These are phyloP conservation scores for Bhutanitis thaidina DNA, from an alignment of 2,888 invertebrate species.

Conservation along the genomic window DNA sequence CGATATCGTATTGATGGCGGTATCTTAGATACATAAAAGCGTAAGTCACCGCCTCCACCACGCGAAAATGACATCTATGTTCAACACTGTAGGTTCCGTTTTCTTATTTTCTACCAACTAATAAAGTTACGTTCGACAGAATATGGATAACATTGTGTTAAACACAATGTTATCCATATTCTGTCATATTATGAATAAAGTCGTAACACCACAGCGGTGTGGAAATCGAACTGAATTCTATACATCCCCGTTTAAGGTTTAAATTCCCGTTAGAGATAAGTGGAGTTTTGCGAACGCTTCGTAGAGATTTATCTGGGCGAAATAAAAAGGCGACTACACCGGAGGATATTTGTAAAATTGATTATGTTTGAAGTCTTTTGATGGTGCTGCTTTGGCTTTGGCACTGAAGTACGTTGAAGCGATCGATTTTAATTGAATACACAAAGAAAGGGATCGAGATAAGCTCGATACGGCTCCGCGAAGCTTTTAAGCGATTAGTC, in stretches of 20 bases:
- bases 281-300: constrained; percentile 25
- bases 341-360: constrained; percentile 74
- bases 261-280: constrained; percentile 32
- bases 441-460: constrained; percentile 39
- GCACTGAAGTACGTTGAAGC: constrained; percentile 41
- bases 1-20: constrained; percentile 68
- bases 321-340: constrained; percentile 54
- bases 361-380: constrained; percentile 74
- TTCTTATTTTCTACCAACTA: constrained; percentile 29
- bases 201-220: neutral
- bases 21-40: constrained; percentile 30
- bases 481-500: constrained; percentile 53
- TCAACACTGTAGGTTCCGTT: constrained; percentile 19
- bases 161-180: constrained; percentile 67
- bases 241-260: fast-evolving
- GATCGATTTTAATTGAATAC: constrained; percentile 73
- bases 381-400: constrained; percentile 46
- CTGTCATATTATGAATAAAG: constrained; percentile 24
- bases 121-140: constrained; percentile 71
- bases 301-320: constrained; percentile 58
- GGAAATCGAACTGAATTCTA: constrained; percentile 23
- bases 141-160: too few relatives aligned
- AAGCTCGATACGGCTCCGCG: constrained; percentile 41
- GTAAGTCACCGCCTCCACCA: constrained; percentile 24
- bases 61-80: constrained; percentile 24